Conservation (phyloP, 1,140 invertebrate species). For the Heterodera carotae region DNA sequence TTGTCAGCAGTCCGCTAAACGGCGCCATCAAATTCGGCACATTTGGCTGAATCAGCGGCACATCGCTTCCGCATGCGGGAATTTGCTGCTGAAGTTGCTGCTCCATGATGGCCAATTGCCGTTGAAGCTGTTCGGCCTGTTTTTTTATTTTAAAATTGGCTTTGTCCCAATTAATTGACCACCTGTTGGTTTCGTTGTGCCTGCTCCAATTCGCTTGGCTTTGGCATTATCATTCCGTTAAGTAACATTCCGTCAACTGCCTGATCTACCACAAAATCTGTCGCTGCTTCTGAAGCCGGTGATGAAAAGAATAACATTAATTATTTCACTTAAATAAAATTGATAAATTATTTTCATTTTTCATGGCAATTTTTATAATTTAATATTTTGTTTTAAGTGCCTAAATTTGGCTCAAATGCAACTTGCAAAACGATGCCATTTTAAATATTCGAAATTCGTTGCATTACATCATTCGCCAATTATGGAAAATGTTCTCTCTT, state of each 20-base stretch:
- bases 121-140: not conserved
- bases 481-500: not conserved
- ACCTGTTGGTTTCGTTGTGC: not conserved
- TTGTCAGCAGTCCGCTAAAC: not conserved
- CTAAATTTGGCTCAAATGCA: not conserved
- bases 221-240: not conserved
- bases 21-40: not conserved
- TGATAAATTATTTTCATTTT: too few species aligned
- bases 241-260: constrained; percentile 4
- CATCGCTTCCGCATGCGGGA: not conserved
- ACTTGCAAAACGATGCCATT: not conserved
- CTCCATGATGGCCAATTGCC: not conserved
- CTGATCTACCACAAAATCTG: not conserved
- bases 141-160: not conserved
- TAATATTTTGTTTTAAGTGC: not conserved
- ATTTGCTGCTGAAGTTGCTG: constrained; percentile 12
- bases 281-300: not conserved
- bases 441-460: not conserved
- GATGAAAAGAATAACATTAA: constrained; percentile 1
- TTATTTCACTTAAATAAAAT: not conserved
- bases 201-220: constrained; percentile 11
- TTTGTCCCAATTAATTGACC: not conserved
- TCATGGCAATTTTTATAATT: too few species aligned
- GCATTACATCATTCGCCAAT: not conserved
- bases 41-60: not conserved